A percentile compares a stretch with the other conserved stretches of the same genome.
These are phyloP conservation scores for Synanthedon myopaeformis DNA, from an alignment of 2,888 invertebrate genomes.

Conservation along the genomic window DNA sequence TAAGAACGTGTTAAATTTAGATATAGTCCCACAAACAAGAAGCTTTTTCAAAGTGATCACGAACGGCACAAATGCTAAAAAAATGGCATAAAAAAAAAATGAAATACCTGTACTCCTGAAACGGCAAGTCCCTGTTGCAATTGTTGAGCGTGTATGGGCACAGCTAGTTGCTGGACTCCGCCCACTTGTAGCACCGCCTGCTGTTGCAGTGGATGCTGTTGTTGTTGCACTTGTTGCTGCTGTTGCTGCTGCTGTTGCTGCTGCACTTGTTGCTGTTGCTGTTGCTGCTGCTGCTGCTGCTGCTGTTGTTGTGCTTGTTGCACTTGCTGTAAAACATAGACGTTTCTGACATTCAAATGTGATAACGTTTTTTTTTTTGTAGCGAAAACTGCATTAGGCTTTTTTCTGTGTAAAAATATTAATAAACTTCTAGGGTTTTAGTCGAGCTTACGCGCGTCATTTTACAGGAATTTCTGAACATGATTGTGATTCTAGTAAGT, in stretches of 20 bases:
- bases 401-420: no score
- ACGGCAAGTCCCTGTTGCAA: slow-evolving; percentile 26
- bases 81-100: no score
- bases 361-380: no score
- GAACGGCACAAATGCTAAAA: neutral
- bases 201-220: slow-evolving; percentile 33
- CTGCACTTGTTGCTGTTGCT: slow-evolving; percentile 12
- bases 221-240: slow-evolving; percentile 5
- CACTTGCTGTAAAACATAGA: slow-evolving; percentile 9
- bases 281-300: slow-evolving; percentile 8
- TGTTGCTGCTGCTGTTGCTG: slow-evolving; percentile 8
- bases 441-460: no score
- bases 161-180: slow-evolving; percentile 52
- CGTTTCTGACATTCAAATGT: no score
- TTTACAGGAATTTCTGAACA: no score
- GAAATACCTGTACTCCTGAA: neutral
- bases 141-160: slow-evolving; percentile 51
- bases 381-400: no score
- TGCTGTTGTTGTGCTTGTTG: slow-evolving; percentile 21
- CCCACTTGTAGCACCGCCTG: slow-evolving; percentile 56
- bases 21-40: no score
- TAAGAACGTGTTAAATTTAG: no score
- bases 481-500: no score
- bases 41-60: neutral
- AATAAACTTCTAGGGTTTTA: no score